Conservation (phyloP, 1,140 invertebrate species). For the Daktulosphaira vitifoliae region DNA sequence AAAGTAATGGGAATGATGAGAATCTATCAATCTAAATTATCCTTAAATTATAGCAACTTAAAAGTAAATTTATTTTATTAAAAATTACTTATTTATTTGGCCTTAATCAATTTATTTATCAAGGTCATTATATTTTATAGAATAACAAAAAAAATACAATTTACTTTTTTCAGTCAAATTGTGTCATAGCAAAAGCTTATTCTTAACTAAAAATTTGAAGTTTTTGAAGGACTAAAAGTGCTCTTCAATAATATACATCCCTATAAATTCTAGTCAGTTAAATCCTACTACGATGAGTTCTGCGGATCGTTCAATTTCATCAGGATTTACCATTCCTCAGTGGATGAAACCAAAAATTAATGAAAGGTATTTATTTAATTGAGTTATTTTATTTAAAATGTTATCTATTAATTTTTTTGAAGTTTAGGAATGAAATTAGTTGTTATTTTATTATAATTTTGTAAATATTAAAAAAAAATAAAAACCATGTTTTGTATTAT, state of each 20-base stretch:
- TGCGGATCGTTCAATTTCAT: constrained; percentile 36
- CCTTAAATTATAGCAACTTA: not conserved
- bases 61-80: not conserved
- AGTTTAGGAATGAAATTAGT: too few relatives aligned
- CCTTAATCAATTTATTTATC: not conserved
- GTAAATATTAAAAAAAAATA: too few relatives aligned
- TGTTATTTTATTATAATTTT: too few relatives aligned
- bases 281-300: constrained; percentile 26
- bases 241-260: not conserved
- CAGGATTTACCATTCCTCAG: constrained; percentile 49
- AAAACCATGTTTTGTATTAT: too few relatives aligned
- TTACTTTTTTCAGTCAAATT: constrained; percentile 1
- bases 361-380: constrained; percentile 41
- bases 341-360: constrained; percentile 51
- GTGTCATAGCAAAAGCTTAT: constrained; percentile 22
- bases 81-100: not conserved
- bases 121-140: constrained; percentile 6
- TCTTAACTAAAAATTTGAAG: constrained; percentile 5
- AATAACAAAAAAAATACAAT: not conserved
- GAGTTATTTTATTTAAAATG: too few relatives aligned
- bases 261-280: constrained; percentile 8
- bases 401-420: too few relatives aligned
- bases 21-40: not conserved
- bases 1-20: constrained; percentile 18
- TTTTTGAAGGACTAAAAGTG: not conserved